Evolutionary conservation across 1,140 invertebrate genomes (phyloP), one percentile per base, ranked within the genome.

Genomic region (Littorina saxatilis): DNA sequence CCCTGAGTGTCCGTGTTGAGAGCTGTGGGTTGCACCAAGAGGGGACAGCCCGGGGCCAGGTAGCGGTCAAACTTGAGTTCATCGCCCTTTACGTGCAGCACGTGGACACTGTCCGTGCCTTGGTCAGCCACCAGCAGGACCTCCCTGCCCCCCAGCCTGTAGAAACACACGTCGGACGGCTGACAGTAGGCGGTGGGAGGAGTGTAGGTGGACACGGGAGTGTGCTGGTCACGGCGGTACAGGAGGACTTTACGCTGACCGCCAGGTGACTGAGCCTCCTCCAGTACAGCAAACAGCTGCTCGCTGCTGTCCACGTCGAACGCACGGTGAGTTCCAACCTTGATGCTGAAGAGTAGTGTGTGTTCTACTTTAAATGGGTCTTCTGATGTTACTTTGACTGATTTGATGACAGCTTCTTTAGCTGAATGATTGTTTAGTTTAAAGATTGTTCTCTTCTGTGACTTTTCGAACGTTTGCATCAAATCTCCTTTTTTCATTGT

Each of bases 141-240:
- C 58, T 61, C 7, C 58, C 27, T 9, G n/a, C 58, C 58, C 9
- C 58, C 58, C 58, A 61, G 58, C 5, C 27, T 61, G 58, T 61
- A 61, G 27, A 61, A 61, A 29, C 58, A 61, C 9, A 61, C 58
- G 27, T 61, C 58, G 7, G 58, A 61, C 58, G 58, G 58, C 58
- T 29, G 58, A 23, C 20, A 61, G 58, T 9, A 29, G 4, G 58
- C 27, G 4, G 27, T 5, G 9, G 58, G 58, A 5, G 23, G 27
- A 29, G 5, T 61, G 58, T 23, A 61, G 7, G 7, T 23, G 58
- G 58, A 9, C 9, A 61, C n/a, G 58, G 58, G 9, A 23, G 9
- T 23, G 5, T 23, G 58, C 27, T 61, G 9, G 58, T 29, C 58
- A 5, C 27, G 27, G 9, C 27, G 20, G 58, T 61, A 61, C 58